Evolutionary conservation across 2,888 invertebrate genomes (phyloP).

Genomic region (Drosophila pseudotakahashii): DNA sequence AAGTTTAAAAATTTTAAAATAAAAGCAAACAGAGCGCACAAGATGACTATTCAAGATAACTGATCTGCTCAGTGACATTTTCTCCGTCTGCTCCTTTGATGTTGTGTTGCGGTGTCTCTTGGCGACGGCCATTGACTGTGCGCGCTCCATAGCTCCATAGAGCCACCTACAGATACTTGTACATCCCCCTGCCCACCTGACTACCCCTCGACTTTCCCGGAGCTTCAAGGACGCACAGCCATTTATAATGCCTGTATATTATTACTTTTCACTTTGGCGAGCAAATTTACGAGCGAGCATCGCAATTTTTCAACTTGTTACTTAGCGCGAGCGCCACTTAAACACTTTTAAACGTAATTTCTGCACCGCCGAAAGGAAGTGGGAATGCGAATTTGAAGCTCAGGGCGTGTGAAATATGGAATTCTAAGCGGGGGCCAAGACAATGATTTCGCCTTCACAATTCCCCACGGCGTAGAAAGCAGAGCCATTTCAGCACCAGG

Average conservation of each 20-base stretch:
- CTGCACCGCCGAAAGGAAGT: constrained; percentile 2
- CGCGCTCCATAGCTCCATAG: constrained; percentile 18
- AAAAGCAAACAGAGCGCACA: too few relatives aligned
- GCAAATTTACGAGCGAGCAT: constrained; percentile 66
- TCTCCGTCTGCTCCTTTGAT: constrained; percentile 28
- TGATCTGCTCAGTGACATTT: background rate
- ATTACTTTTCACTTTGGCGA: constrained; percentile 65
- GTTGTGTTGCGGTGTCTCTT: constrained; percentile 5
- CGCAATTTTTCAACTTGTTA: constrained; percentile 76
- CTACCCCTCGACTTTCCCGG: constrained; percentile 7
- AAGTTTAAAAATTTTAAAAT: too few relatives aligned
- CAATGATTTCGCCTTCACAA: constrained; percentile 41
- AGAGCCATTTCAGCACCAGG: constrained; percentile 47
- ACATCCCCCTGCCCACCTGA: background rate
- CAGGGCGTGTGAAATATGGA: constrained; percentile 51
- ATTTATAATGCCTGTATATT: constrained; percentile 64
- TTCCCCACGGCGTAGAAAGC: constrained; percentile 14
- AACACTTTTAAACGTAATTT: constrained; percentile 62
- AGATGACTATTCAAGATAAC: too few relatives aligned
- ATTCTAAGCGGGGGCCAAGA: constrained; percentile 38
- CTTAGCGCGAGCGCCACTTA: constrained; percentile 68
- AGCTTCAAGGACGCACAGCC: constrained; percentile 47
- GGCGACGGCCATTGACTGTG: constrained; percentile 37
- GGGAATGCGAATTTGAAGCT: constrained; percentile 19
- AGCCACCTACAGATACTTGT: background rate